Percentiles rank a stretch among this genome's conserved stretches.
Evolutionary conservation across 2,888 invertebrate species (phyloP).

Genomic region (Netelia inedita): DNA sequence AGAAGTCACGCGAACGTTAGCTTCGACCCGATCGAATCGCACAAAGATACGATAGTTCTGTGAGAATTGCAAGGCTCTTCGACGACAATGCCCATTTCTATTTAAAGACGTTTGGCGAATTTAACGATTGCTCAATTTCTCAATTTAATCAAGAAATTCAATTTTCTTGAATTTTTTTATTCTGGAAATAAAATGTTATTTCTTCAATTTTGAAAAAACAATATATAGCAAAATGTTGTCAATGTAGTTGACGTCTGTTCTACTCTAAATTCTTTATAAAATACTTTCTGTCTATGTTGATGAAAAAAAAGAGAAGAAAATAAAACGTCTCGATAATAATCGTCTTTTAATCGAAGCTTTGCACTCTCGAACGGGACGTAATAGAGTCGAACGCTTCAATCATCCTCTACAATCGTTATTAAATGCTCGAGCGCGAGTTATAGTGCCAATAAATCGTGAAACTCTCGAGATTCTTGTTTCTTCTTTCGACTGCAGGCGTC

Average conservation of each 20-base stretch:
- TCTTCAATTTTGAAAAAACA: too few relatives aligned
- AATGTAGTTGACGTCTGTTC: too few relatives aligned
- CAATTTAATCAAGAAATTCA: too few relatives aligned
- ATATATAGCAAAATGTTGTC: too few relatives aligned
- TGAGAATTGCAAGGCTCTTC: constrained; percentile 39
- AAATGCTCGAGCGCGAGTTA: constrained; percentile 44
- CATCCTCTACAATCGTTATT: constrained; percentile 54
- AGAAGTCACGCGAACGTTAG: constrained; percentile 58
- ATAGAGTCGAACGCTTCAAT: constrained; percentile 56
- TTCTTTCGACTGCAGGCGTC: background rate
- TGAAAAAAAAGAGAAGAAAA: background rate
- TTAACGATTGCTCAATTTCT: background rate
- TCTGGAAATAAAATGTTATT: too few relatives aligned
- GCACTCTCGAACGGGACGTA: constrained; percentile 36
- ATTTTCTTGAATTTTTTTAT: too few relatives aligned
- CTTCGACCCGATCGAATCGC: constrained; percentile 56
- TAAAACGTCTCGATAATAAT: constrained; percentile 39
- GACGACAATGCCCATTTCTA: background rate
- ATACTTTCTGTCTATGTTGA: background rate
- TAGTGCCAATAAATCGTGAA: constrained; percentile 41
- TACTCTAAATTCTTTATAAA: background rate
- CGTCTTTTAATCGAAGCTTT: constrained; percentile 41
- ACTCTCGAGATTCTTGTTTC: constrained; percentile 8
- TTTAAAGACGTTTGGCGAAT: background rate
- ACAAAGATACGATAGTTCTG: constrained; percentile 32